Evolutionary conservation across 2,888 invertebrate genomes (phyloP).

Genomic region (Anoplius nigerrimus): DNA sequence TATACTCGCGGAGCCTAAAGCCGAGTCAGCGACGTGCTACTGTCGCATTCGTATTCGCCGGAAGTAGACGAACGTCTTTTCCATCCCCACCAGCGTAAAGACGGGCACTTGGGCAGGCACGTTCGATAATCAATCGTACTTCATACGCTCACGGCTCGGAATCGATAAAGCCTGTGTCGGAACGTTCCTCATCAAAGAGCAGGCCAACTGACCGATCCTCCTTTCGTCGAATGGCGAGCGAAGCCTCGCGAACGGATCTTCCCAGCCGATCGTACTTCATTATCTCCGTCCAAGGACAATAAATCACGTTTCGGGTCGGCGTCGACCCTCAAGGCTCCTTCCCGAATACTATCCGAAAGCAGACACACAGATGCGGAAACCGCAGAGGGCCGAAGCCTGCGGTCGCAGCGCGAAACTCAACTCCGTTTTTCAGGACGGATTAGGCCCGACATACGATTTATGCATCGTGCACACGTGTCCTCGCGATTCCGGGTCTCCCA

Average conservation of each 20-base stretch:
- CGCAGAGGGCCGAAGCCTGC: constrained; percentile 42
- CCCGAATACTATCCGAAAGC: constrained; percentile 47
- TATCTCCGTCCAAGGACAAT: constrained; percentile 56
- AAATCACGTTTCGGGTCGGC: constrained; percentile 52
- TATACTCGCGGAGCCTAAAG: neutral
- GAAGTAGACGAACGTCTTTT: constrained; percentile 31
- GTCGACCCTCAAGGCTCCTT: constrained; percentile 47
- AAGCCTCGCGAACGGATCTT: constrained; percentile 53
- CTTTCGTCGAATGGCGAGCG: constrained; percentile 26
- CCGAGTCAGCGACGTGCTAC: neutral
- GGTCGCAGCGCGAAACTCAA: constrained; percentile 51
- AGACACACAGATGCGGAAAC: constrained; percentile 48
- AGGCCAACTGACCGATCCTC: constrained; percentile 2
- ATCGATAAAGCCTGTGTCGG: neutral
- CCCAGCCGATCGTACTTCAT: constrained; percentile 52
- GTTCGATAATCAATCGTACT: constrained; percentile 19
- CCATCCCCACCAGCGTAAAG: constrained; percentile 9
- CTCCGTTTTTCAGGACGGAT: constrained; percentile 36
- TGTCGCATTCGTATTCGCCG: constrained; percentile 28
- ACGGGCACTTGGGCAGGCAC: constrained; percentile 13
- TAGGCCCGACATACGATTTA: constrained; percentile 38
- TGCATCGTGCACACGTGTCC: constrained; percentile 50
- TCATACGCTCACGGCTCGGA: neutral
- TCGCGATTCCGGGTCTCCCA: constrained; percentile 40
- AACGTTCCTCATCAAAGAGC: no score